These are phyloP conservation scores for Telenomus remus DNA, from an alignment of 1,140 invertebrate species.

Conservation along the genomic window DNA sequence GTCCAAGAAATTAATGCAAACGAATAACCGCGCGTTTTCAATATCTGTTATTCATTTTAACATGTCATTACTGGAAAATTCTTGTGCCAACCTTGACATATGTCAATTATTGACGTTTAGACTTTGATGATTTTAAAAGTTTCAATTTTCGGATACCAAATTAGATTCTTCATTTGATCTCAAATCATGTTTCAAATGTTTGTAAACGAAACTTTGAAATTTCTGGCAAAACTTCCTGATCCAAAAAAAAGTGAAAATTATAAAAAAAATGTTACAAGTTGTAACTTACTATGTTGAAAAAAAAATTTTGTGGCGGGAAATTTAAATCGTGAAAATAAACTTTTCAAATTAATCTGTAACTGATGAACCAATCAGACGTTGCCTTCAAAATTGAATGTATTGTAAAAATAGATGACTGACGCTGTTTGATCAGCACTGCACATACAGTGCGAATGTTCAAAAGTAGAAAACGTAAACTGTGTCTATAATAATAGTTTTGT, in stretches of 20 bases:
- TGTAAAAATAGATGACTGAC: conserved; percentile 38
- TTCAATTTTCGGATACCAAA: no score
- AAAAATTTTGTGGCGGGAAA: no score
- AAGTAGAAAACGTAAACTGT: conserved; percentile 24
- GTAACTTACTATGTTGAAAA: no score
- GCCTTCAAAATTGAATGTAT: conserved; percentile 2
- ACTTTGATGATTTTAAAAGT: background rate
- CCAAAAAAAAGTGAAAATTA: no score
- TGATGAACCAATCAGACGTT: conserved; percentile 4
- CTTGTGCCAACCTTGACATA: background rate
- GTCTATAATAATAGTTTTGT: conserved; percentile 41
- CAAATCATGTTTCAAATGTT: no score
- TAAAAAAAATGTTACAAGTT: no score
- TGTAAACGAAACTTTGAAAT: no score
- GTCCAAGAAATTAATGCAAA: conserved; percentile 55
- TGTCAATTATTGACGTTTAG: background rate
- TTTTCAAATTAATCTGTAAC: no score
- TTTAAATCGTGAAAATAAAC: no score
- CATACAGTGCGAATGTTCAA: conserved; percentile 17
- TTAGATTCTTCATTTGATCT: no score
- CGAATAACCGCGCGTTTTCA: conserved; percentile 42
- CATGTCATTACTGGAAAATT: conserved; percentile 18
- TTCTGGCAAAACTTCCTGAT: no score
- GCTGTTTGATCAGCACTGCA: conserved; percentile 23
- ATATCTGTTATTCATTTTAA: conserved; percentile 34